Base-by-base conservation (phyloP, 2,113 vertebrate species). In the Oncorhynchus clarkii region DNA sequence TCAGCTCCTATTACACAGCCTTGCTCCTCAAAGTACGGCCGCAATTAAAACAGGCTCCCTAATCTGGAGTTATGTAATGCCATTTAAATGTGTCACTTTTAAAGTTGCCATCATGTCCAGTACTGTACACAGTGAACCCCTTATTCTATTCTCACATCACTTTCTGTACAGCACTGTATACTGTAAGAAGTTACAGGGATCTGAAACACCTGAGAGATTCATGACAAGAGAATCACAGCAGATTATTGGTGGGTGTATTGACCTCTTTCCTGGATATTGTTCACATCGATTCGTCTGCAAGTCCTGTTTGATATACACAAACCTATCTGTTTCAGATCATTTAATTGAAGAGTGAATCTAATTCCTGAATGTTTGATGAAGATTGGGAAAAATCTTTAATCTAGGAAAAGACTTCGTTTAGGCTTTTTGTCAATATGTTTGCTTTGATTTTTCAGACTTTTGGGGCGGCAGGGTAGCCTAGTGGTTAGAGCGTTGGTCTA, bases 11-110 rank as follows among this genome's bases (percentile, higher is more conserved):
- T 72, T 67, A 66, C 62, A 62, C 57, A 65, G 9, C 24, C 68
- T 48, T 66, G 71, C 26, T 59, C 31, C 60, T 77, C 24, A 71
- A 77, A 72, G 57, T 27, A 51, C 65, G 76, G 9, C 48, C n/a
- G 70, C 70, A 77, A 77, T 77, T 77, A 66, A 77, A 70, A 62
- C 49, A 59, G 66, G 51, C 29, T 20, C 65, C 74, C 66, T 34
- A 14, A 31, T 70, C 51, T 68, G 45, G 31, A 39, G 22, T 8
- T 70, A n/a, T 59, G 57, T 22, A 68, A 59, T 22, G 27, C 22
- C 14, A n/a, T 31, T 76, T 60, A 59, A 60, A 70, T 71, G 70
- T 71, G 70, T 31, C 70, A 71, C 70, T 26, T 26, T 54, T 57
- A 49, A 18, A 45, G 16, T 69, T 45, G 4, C 20, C 24, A 64